Conservation (phyloP, 2,888 invertebrate species). For the Pasiphila rectangulata region DNA sequence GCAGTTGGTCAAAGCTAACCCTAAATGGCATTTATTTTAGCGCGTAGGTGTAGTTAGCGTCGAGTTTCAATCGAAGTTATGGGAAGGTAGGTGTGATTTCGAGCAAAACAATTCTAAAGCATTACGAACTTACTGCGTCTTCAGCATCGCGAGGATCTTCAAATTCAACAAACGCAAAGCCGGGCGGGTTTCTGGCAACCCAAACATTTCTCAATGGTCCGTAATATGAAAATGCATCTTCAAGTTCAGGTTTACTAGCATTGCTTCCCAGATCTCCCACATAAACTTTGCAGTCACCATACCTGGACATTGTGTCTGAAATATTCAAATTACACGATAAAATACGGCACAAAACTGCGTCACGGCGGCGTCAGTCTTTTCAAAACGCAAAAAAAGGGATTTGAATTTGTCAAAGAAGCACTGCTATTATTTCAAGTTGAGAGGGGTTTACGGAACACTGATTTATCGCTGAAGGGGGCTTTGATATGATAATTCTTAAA, state of each 20-base stretch:
- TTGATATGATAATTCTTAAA: background rate
- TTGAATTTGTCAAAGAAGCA: background rate
- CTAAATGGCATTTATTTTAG: too few relatives aligned
- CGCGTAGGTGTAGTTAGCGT: too few relatives aligned
- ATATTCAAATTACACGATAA: slow-evolving; percentile 13
- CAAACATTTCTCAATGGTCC: slow-evolving; percentile 96
- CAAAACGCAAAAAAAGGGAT: background rate
- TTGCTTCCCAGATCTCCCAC: slow-evolving; percentile 96
- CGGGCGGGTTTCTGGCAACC: slow-evolving; percentile 98
- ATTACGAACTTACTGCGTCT: slow-evolving; percentile 86
- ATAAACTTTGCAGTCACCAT: slow-evolving; percentile 96
- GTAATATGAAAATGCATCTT: slow-evolving; percentile 95
- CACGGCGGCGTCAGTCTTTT: slow-evolving; percentile 12
- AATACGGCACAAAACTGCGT: slow-evolving; percentile 18
- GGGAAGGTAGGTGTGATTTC: too few relatives aligned
- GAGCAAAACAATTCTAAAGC: too few relatives aligned
- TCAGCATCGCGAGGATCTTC: slow-evolving; percentile 96
- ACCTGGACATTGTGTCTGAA: slow-evolving; percentile 84
- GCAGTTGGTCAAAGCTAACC: too few relatives aligned
- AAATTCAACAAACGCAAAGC: slow-evolving; percentile 96
- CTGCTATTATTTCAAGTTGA: too few relatives aligned
- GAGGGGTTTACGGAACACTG: background rate
- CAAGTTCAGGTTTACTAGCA: slow-evolving; percentile 95
- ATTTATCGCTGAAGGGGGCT: background rate
- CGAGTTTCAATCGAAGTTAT: too few relatives aligned